Conservation (phyloP, 2,797 vertebrate genomes). For the Bufotes viridis region DNA sequence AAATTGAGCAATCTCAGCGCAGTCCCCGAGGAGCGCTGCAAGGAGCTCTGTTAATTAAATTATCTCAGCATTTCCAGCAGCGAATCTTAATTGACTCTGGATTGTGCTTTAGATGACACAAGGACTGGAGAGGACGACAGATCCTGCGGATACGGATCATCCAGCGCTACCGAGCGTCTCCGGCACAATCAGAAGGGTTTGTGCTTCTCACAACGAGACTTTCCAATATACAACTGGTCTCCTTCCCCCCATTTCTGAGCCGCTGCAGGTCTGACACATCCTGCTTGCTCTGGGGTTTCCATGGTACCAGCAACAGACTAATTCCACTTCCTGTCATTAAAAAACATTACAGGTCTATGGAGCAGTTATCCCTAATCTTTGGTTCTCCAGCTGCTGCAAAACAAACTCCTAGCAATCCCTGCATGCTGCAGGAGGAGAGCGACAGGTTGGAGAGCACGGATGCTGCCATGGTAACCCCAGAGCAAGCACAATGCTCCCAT, state of each 20-base stretch:
- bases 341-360: too few relatives aligned
- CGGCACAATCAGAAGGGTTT: background rate
- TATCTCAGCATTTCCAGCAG: conserved; percentile 74
- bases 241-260: background rate
- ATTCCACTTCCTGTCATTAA: background rate
- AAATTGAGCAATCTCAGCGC: conserved; percentile 71
- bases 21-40: conserved; percentile 71
- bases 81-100: conserved; percentile 74
- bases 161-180: background rate
- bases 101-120: conserved; percentile 69
- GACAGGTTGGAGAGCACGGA: background rate
- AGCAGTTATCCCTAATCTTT: too few relatives aligned
- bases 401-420: too few relatives aligned
- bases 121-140: conserved; percentile 20
- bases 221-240: too few relatives aligned
- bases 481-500: background rate
- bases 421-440: too few relatives aligned
- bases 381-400: too few relatives aligned
- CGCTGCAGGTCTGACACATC: background rate
- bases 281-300: background rate
- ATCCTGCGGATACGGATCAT: background rate
- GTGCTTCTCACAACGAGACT: too few relatives aligned
- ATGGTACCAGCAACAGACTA: background rate
- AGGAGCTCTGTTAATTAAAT: conserved; percentile 76
- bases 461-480: background rate